Percentiles rank a stretch among this genome's conserved stretches.
Conservation (phyloP, 2,888 invertebrate species). For the Entomobrya multifasciata region DNA sequence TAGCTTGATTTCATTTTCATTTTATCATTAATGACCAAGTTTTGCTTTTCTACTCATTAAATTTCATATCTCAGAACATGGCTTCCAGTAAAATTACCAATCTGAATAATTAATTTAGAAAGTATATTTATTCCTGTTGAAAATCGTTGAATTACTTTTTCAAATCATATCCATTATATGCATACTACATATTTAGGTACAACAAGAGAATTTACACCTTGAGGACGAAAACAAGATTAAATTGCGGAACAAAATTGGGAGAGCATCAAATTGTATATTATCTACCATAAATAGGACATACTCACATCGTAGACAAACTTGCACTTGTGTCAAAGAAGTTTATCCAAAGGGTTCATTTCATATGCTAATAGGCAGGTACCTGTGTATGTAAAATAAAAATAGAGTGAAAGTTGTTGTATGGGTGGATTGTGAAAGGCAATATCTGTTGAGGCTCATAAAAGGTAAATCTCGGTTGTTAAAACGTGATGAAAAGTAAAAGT, state of each 20-base stretch:
- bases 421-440: neutral
- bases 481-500: conserved; percentile 66
- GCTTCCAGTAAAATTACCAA: conserved; percentile 59
- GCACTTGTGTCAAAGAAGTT: neutral
- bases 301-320: neutral
- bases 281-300: conserved; percentile 21
- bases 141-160: conserved; percentile 45
- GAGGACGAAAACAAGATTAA: too few relatives aligned
- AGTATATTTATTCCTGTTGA: conserved; percentile 4
- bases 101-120: conserved; percentile 63
- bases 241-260: too few relatives aligned
- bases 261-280: too few relatives aligned
- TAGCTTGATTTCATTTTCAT: conserved; percentile 12
- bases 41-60: neutral
- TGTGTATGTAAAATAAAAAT: too few relatives aligned
- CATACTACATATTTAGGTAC: neutral
- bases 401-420: conserved; percentile 7
- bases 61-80: neutral
- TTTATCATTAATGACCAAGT: conserved; percentile 47
- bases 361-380: neutral
- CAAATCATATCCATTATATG: neutral
- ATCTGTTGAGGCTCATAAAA: conserved; percentile 60
- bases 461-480: conserved; percentile 51
- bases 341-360: neutral
- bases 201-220: neutral